Percentiles rank a stretch among this genome's conserved stretches.
These are phyloP conservation scores for Jordanella pulchra DNA, from an alignment of 2,797 vertebrate species.

Conservation along the genomic window DNA sequence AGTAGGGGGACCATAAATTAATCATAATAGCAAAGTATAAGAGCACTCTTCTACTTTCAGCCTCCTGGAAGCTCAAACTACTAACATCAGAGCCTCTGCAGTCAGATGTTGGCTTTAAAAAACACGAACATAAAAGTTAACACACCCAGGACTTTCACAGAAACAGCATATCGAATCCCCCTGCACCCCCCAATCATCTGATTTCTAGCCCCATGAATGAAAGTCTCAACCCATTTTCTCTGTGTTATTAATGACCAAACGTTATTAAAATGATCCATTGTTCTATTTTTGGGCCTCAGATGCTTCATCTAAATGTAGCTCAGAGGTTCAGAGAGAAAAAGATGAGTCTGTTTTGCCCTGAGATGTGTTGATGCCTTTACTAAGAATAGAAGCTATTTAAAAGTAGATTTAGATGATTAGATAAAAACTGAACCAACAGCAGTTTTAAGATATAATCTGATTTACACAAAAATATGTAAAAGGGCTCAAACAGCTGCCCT, in stretches of 20 bases:
- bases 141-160: conserved; percentile 21
- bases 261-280: conserved; percentile 40
- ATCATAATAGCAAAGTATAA: conserved; percentile 66
- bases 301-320: conserved; percentile 27
- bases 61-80: conserved; percentile 42
- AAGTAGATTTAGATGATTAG: conserved; percentile 46
- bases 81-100: conserved; percentile 38
- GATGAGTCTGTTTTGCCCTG: conserved; percentile 18
- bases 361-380: conserved; percentile 18
- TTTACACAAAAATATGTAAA: conserved; percentile 31
- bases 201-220: conserved; percentile 15
- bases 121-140: conserved; percentile 19
- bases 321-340: conserved; percentile 5
- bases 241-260: conserved; percentile 32
- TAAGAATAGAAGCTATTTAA: conserved; percentile 35
- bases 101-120: conserved; percentile 48
- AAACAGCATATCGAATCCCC: conserved; percentile 31
- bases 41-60: conserved; percentile 56
- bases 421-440: conserved; percentile 13
- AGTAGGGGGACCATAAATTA: conserved; percentile 65
- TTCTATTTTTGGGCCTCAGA: conserved; percentile 28
- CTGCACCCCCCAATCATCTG: conserved; percentile 28
- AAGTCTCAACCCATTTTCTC: conserved; percentile 14
- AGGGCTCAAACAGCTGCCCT: conserved; percentile 22
- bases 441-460: conserved; percentile 30